Base-by-base conservation (phyloP, 2,888 invertebrate species). In the Caenorhabditis japonica region DNA sequence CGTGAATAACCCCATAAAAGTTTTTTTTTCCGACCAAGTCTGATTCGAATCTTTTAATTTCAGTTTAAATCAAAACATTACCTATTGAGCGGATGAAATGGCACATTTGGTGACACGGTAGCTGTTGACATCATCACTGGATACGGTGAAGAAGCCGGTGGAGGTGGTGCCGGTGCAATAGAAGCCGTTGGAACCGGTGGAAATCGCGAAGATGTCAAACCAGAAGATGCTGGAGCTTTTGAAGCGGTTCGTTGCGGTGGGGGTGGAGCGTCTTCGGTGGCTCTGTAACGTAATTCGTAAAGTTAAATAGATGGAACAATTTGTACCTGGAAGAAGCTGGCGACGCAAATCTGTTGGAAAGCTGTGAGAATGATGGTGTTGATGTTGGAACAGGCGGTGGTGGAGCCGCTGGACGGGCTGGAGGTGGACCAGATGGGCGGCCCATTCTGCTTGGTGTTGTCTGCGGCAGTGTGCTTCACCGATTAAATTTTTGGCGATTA, bases 361-460 rank as follows among this genome's bases (percentile, higher is more conserved):
- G 10, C 25, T 66, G 58, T 4, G 47, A 60, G 2, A 56, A 46
- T 2, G 75, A 56, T 10, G 64, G 43, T 0, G 46, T 30, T 39
- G 61, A 41, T 10, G 59, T 51, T 25, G 70, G 41, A 12, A 75
- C 76, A 10, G 75, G 75, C 4, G 81, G 79, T 5, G 79, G 79
- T 2, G 79, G 78, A 12, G 75, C 79, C 10, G 70, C 61, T 17
- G 81, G 81, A 8, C 77, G 74, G 25, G 77, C 56, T 17, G 77
- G 76, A 25, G 79, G 76, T 5, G 77, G 75, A 23, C 75, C 81
- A 12, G 73, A 51, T 8, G 81, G 81, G 5, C 79, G 68, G n/a
- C 75, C 52, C 19, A 69, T n/a, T 36, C 64, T 46, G 8, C 17
- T 39, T 15, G 51, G 15, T 13, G 43, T 39, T 13, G 47, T 44